Percentiles rank a stretch among this genome's conserved stretches.
phyloP scores from a whole-genome alignment of 64 coral and sea anemone species.

The Stichodactyla helianthus region DNA sequence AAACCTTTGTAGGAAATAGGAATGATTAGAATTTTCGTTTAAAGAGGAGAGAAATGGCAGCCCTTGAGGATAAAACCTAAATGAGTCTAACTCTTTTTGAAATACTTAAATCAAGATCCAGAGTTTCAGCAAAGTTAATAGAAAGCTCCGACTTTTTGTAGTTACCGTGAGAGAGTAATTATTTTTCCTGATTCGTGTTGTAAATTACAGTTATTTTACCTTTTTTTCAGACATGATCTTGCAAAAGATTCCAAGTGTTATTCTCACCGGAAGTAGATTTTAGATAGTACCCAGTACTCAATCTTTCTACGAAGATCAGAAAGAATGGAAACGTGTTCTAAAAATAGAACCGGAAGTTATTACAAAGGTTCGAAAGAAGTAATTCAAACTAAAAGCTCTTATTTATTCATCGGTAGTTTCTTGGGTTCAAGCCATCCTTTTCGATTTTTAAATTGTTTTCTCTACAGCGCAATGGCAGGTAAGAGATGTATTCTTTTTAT shows the following conservation, averaged over 20 bases:
- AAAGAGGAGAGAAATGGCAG: not conserved
- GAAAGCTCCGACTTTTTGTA: too few species aligned
- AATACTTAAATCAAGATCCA: too few species aligned
- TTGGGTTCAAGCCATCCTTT: too few species aligned
- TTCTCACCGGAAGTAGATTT: not conserved
- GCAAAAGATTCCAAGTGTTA: not conserved
- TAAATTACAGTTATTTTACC: not conserved
- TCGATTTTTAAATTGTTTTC: not conserved
- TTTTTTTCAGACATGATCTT: not conserved
- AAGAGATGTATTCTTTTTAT: not conserved
- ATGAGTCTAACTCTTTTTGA: too few species aligned
- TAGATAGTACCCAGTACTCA: not conserved
- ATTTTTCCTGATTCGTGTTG: not conserved
- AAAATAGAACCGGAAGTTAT: not conserved
- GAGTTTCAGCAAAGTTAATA: too few species aligned
- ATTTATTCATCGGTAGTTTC: too few species aligned
- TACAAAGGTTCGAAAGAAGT: not conserved
- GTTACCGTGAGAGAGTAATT: too few species aligned
- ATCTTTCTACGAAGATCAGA: not conserved
- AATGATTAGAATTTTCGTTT: not conserved
- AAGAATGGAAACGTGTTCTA: not conserved
- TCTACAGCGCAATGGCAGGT: not conserved
- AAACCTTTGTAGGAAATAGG: constrained; percentile 35
- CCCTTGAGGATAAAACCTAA: not conserved
- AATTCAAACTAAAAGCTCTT: not conserved